These are phyloP conservation scores for Opisthograptis luteolata DNA, from an alignment of 2,888 invertebrate species.

Conservation along the genomic window DNA sequence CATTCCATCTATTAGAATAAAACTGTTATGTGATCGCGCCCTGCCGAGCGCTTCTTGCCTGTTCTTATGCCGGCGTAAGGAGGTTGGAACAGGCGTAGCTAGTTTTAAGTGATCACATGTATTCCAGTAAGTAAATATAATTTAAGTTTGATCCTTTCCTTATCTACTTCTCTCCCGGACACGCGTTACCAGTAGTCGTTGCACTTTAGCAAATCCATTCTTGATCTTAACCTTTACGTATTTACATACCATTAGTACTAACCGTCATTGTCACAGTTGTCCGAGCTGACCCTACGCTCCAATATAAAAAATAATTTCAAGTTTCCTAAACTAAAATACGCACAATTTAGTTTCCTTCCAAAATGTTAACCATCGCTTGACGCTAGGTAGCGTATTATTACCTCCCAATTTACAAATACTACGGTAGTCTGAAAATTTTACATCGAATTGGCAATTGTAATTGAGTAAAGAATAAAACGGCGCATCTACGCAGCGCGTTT, in stretches of 20 bases:
- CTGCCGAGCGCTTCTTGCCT: no score
- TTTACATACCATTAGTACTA: conserved; percentile 70
- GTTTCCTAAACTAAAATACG: conserved; percentile 68
- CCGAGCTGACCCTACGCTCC: conserved; percentile 62
- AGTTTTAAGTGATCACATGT: no score
- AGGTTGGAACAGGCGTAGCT: no score
- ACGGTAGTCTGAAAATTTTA: conserved; percentile 30
- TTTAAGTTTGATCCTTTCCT: background rate
- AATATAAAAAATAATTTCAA: conserved; percentile 63
- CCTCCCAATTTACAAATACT: conserved; percentile 32
- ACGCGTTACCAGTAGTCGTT: conserved; percentile 21
- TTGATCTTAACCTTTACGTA: conserved; percentile 65
- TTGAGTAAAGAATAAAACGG: conserved; percentile 9
- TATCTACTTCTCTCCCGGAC: conserved; percentile 28
- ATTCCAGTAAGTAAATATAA: no score
- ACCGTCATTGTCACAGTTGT: conserved; percentile 60
- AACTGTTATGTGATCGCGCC: no score
- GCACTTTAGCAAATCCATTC: conserved; percentile 25
- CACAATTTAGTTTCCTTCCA: conserved; percentile 57
- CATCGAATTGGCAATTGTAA: conserved; percentile 34
- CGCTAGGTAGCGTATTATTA: conserved; percentile 50
- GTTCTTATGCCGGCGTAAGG: no score
- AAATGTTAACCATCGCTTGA: conserved; percentile 54
- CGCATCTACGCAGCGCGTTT: conserved; percentile 14
- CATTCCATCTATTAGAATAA: no score